Base-by-base conservation (phyloP, 2,888 invertebrate genomes). In the Camptogramma bilineatum region DNA sequence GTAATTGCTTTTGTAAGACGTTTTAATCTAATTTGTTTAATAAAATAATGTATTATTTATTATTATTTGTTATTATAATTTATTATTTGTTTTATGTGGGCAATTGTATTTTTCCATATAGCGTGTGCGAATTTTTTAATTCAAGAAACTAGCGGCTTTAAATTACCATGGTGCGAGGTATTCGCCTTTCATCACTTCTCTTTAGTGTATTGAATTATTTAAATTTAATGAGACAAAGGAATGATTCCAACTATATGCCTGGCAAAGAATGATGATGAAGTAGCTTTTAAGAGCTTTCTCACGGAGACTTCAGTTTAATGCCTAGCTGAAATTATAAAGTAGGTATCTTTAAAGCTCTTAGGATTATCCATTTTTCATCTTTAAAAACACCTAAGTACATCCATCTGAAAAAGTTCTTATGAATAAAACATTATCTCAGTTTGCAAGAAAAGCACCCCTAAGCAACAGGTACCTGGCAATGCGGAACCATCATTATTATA, bases 391-490 rank as follows among this genome's bases (percentile, higher is more conserved):
- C n/a, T n/a, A n/a, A 34, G 13, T 34, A 7, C 39, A 13, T 39
- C 1, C 10, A 39, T 39, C n/a, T 39, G 13, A 4, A 39, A 39
- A 39, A 39, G 39, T 39, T 13, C 4, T 47, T 19, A 55, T 55
- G 44, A 59, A 46, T 46, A 46, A 46, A 54, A 54, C 28, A 55
- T 55, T 18, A 17, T 10, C 8, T 31, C 21, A 24, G 54, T 4
- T 28, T 46, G 46, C 13, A 18, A 55, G 13, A n/a, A n/a, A 39
- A 39, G 4, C 28, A 28, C 7, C 39, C 39, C 39, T n/a, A n/a
- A 28, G 48, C 56, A 56, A 56, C 56, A 56, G 48, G 56, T 56
- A 56, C 21, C 34, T 48, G 18, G 16, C 21, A 56, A 48, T 48
- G 56, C 56, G 31, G 44, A 7, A 16, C 19, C 24, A 16, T 19